These are phyloP conservation scores for Bradypus variegatus DNA, from an alignment of 2,797 vertebrate species.

Conservation along the genomic window DNA sequence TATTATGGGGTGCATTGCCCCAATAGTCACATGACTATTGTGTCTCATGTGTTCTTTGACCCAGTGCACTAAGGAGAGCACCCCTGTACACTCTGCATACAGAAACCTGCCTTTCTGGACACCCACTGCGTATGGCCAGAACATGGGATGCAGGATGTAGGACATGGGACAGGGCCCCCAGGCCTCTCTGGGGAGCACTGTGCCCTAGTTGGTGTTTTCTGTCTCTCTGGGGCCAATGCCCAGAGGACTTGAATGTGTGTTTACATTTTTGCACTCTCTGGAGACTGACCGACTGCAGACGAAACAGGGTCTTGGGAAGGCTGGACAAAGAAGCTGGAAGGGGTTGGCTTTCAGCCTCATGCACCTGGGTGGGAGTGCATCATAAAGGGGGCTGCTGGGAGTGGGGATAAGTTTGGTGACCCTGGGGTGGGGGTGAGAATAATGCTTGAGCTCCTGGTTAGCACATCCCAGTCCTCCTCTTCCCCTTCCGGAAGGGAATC, in stretches of 20 bases:
- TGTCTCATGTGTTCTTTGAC: not conserved
- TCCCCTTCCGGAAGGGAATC: not conserved
- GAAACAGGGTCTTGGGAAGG: not conserved
- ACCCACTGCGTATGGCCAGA: not conserved
- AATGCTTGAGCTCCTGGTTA: conserved; percentile 52
- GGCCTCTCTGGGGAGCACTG: not conserved
- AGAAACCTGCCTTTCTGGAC: not conserved
- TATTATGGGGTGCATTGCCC: not conserved
- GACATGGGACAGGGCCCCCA: not conserved
- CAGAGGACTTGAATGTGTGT: not conserved
- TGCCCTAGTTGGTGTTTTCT: not conserved
- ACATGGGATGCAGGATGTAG: accelerated
- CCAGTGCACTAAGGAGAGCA: not conserved
- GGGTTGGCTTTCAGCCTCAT: not conserved
- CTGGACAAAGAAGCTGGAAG: not conserved
- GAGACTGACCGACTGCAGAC: not conserved
- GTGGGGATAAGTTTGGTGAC: conserved; percentile 47
- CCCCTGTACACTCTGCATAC: not conserved
- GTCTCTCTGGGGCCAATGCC: not conserved
- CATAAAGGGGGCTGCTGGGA: conserved; percentile 14
- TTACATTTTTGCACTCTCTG: too few relatives aligned
- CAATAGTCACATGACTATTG: not conserved
- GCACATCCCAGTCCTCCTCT: conserved; percentile 27
- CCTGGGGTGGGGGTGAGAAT: conserved; percentile 50
- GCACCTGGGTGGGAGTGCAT: not conserved